These are phyloP conservation scores for Palythoa grandis DNA, from an alignment of 92 coral and sea anemone species.

Conservation along the genomic window DNA sequence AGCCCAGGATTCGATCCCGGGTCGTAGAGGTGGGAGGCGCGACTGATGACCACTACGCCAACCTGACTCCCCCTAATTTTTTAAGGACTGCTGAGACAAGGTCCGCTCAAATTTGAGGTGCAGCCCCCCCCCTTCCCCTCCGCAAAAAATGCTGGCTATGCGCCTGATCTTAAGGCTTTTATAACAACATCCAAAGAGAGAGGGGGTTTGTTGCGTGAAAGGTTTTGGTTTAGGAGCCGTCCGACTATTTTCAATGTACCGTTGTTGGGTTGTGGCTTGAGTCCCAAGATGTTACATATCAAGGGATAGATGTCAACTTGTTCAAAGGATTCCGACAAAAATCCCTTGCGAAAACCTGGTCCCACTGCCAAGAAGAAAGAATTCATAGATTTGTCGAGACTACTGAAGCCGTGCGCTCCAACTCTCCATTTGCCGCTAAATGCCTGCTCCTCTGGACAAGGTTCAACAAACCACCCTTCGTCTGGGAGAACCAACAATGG, in stretches of 20 bases:
- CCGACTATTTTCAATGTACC: conserved; percentile 71
- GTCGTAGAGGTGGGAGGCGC: too few relatives aligned
- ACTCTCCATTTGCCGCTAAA: conserved; percentile 40
- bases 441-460: conserved; percentile 27
- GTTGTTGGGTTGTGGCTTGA: conserved; percentile 82
- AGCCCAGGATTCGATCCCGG: too few relatives aligned
- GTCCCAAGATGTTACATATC: conserved; percentile 75
- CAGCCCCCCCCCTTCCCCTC: too few relatives aligned
- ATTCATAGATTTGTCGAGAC: conserved; percentile 68
- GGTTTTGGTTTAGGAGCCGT: conserved; percentile 40
- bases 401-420: conserved; percentile 72
- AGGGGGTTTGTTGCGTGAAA: neutral
- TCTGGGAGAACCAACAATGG: conserved; percentile 72
- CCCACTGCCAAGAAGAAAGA: conserved; percentile 93
- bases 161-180: neutral
- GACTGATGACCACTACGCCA: too few relatives aligned
- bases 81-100: too few relatives aligned
- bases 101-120: too few relatives aligned
- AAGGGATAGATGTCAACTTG: conserved; percentile 81
- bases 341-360: conserved; percentile 83
- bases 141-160: too few relatives aligned
- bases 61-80: too few relatives aligned
- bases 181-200: neutral
- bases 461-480: conserved; percentile 84
- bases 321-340: conserved; percentile 65